phyloP scores from a whole-genome alignment of 1,140 invertebrate genomes.

The Stegodyphus mimosarum region DNA sequence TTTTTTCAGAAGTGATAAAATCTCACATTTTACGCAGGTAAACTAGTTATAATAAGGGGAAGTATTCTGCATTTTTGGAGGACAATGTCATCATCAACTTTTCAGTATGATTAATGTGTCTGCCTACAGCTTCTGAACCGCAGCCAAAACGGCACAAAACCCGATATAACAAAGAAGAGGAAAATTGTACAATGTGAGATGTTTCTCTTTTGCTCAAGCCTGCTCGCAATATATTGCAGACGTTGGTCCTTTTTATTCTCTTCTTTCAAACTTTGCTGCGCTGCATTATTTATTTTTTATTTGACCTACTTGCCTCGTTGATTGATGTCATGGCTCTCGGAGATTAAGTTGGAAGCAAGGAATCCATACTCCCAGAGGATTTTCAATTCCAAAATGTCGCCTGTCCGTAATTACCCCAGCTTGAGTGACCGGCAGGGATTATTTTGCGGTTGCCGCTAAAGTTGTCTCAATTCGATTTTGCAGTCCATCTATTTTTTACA shows the following conservation, averaged over 20 bases:
- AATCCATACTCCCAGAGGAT: constrained; percentile 23
- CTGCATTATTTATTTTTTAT: constrained; percentile 36
- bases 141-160: constrained; percentile 34
- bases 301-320: constrained; percentile 42
- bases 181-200: constrained; percentile 36
- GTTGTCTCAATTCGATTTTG: too few relatives aligned
- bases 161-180: constrained; percentile 5
- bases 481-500: too few relatives aligned
- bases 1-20: too few relatives aligned
- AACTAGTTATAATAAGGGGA: too few relatives aligned
- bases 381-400: constrained; percentile 47
- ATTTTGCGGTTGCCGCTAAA: not conserved
- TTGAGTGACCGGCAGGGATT: constrained; percentile 29
- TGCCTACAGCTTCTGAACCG: constrained; percentile 31
- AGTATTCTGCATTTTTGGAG: too few relatives aligned
- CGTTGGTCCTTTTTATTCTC: not conserved
- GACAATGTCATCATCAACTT: too few relatives aligned
- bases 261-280: constrained; percentile 31
- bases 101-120: constrained; percentile 29
- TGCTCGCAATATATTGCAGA: not conserved
- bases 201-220: not conserved
- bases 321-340: constrained; percentile 27
- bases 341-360: constrained; percentile 23
- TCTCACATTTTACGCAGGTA: too few relatives aligned
- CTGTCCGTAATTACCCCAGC: constrained; percentile 28